Conservation (phyloP, 2,113 vertebrate genomes). For the Rattus norvegicus region DNA sequence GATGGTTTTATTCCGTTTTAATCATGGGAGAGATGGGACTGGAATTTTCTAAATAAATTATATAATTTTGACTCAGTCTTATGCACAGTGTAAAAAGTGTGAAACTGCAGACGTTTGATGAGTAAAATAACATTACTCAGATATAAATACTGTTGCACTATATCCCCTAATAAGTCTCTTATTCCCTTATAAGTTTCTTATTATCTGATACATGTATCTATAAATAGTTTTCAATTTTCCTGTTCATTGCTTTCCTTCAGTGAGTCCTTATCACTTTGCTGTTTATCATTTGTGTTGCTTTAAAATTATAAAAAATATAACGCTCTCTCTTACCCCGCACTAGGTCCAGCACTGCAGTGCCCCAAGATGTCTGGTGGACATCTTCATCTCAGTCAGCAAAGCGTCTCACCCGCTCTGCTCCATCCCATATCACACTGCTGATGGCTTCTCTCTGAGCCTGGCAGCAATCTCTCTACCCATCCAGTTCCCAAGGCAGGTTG, state of each 20-base stretch:
- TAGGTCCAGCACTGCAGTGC: too few relatives aligned
- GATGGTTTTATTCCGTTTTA: constrained; percentile 59
- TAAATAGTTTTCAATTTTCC: neutral
- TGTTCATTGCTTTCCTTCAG: neutral
- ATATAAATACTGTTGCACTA: neutral
- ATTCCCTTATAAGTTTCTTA: neutral
- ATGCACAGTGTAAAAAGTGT: constrained; percentile 25
- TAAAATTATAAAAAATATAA: too few relatives aligned
- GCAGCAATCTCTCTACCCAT: too few relatives aligned
- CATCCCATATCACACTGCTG: too few relatives aligned
- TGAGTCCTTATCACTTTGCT: neutral
- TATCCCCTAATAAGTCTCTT: neutral
- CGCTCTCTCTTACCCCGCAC: too few relatives aligned
- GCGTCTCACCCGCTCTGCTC: too few relatives aligned
- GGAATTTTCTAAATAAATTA: constrained; percentile 65
- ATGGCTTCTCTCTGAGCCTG: too few relatives aligned
- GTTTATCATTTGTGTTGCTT: neutral
- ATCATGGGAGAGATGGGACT: neutral
- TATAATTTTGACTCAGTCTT: constrained; percentile 51
- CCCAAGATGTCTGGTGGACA: too few relatives aligned
- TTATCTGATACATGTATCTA: neutral
- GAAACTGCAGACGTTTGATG: constrained; percentile 36
- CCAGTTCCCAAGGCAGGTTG: too few relatives aligned
- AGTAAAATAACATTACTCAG: constrained; percentile 4
- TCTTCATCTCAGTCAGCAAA: too few relatives aligned